Conservation (phyloP, 1,140 invertebrate species). For the Drosophila grimshawi region DNA sequence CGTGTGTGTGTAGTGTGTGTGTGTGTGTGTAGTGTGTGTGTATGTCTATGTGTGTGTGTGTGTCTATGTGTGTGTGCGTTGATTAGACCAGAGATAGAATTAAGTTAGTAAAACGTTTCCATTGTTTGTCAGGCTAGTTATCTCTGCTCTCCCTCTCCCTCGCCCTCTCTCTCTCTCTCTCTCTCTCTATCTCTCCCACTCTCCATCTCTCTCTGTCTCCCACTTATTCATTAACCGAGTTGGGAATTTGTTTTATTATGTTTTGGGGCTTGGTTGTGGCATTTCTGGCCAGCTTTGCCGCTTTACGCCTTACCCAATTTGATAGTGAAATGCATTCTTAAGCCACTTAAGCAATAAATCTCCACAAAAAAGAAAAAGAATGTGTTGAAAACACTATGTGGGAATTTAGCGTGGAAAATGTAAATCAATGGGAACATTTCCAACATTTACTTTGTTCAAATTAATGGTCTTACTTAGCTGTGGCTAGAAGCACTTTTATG, state of each 20-base stretch:
- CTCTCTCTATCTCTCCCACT: background rate
- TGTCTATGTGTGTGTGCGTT: slow-evolving; percentile 32
- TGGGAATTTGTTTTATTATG: background rate
- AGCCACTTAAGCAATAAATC: background rate
- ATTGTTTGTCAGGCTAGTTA: slow-evolving; percentile 47
- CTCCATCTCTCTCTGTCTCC: background rate
- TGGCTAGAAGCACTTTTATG: background rate
- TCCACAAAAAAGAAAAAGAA: background rate
- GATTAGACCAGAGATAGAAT: slow-evolving; percentile 64
- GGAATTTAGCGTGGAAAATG: slow-evolving; percentile 9
- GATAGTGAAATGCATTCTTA: slow-evolving; percentile 46
- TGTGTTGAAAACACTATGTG: slow-evolving; percentile 16
- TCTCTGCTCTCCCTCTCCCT: slow-evolving; percentile 7
- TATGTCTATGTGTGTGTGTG: slow-evolving; percentile 3
- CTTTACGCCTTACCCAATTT: slow-evolving; percentile 47
- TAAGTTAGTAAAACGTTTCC: slow-evolving; percentile 72
- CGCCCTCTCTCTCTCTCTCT: background rate
- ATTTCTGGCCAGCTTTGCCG: slow-evolving; percentile 24
- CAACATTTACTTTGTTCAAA: background rate
- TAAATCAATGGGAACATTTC: slow-evolving; percentile 7
- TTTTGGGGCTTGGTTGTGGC: slow-evolving; percentile 9
- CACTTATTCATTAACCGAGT: slow-evolving; percentile 2
- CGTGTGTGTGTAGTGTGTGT: slow-evolving; percentile 20
- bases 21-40: slow-evolving; percentile 6
- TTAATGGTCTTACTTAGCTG: slow-evolving; percentile 1